Evolutionary conservation across 2,888 invertebrate species (phyloP).

Genomic region (Tholera decimalis): DNA sequence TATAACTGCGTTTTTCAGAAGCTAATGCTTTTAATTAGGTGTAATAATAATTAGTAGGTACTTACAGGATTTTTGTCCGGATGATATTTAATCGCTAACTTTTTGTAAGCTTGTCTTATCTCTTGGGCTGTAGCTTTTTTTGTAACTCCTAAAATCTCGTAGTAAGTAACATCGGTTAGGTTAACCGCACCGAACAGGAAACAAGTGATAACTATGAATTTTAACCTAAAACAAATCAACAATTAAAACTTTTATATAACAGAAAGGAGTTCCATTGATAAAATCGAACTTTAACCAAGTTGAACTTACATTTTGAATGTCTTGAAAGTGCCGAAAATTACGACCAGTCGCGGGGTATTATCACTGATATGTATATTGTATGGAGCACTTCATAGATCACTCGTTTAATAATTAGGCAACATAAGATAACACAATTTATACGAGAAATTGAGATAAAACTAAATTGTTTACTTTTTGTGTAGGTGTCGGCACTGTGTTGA

Average conservation of each 20-base stretch:
- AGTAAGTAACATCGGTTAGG: slow-evolving; percentile 85
- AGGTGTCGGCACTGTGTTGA: slow-evolving; percentile 66
- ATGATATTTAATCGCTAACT: slow-evolving; percentile 94
- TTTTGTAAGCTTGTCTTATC: slow-evolving; percentile 95
- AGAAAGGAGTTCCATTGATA: slow-evolving; percentile 6
- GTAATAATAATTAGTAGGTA: slow-evolving; percentile 30
- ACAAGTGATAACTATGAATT: slow-evolving; percentile 69
- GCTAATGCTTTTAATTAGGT: neutral
- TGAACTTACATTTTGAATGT: slow-evolving; percentile 59
- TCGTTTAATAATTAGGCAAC: slow-evolving; percentile 55
- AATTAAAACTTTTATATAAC: neutral
- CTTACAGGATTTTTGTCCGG: slow-evolving; percentile 94
- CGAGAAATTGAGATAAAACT: slow-evolving; percentile 66
- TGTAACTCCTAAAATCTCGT: slow-evolving; percentile 93
- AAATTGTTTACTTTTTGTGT: slow-evolving; percentile 78
- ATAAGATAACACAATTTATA: slow-evolving; percentile 63
- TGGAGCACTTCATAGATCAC: slow-evolving; percentile 15
- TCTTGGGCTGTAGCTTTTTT: slow-evolving; percentile 93
- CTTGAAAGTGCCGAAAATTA: neutral
- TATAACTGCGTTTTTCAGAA: neutral
- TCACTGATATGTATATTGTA: neutral
- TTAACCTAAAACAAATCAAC: slow-evolving; percentile 73
- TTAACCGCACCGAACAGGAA: slow-evolving; percentile 74
- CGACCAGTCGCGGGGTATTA: slow-evolving; percentile 7
- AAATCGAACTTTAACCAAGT: slow-evolving; percentile 18